Base-by-base conservation (phyloP, 2,797 vertebrate genomes). In the Mustela erminea region DNA sequence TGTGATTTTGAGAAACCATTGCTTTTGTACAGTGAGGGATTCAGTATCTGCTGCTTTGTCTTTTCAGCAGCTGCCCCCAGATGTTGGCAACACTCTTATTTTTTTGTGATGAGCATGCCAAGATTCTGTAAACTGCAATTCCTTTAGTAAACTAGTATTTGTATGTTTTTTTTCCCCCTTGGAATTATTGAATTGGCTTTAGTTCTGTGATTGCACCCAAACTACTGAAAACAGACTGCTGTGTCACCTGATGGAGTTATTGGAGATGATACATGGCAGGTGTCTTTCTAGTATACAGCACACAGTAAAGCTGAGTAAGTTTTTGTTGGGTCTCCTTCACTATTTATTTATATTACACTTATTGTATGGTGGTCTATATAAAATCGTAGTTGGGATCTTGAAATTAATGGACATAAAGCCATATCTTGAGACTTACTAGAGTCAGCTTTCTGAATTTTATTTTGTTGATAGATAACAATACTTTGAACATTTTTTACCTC, bases 11-110 rank as follows among this genome's bases (percentile, higher is more conserved):
- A 60, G 29, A 68, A 93, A 70, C 3, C 2, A 3, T 25, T 54
- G 12, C 23, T n/a, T n/a, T 62, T 78, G 80, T 13, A 77, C 6
- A 80, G 21, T 32, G 72, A 38, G 38, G 46, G 43, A 56, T 20
- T 74, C 10, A 29, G 35, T 85, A 66, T 56, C 46, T 75, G 38
- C 9, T 25, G 72, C 52, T 29, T 35, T 12, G 3, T 46, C 35
- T 58, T 60, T 68, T 9, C 35, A 89, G 23, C 11, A 14, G 12
- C 14, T 29, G 3, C 5, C 21, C 7, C n/a, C 29, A 43, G 7
- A 43, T 0, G 0, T 2, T 27, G 23, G 58, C 12, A 75, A 12
- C 20, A 12, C 8, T 38, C 18, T 56, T 38, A 25, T 5, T 1
- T 14, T 17, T 20, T 27, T n/a, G 27, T 52, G 14, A 13, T 46